Percentiles rank a stretch among this genome's conserved stretches.
These are phyloP conservation scores for Chrysemys picta DNA, from an alignment of 2,113 vertebrate species.

Conservation along the genomic window DNA sequence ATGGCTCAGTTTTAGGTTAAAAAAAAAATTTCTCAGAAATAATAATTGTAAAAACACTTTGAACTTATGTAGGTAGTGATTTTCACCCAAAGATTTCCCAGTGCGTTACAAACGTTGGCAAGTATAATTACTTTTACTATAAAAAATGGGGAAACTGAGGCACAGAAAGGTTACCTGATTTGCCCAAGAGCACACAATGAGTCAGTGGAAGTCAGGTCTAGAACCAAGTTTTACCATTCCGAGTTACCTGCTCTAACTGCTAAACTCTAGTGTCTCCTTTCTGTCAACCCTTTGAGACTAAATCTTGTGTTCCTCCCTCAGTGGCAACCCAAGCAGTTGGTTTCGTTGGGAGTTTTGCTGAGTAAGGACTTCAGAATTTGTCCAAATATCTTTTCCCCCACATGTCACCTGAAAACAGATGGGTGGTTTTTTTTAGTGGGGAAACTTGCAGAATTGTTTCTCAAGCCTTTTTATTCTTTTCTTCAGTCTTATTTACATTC, in stretches of 20 bases:
- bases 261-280: neutral
- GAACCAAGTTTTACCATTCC: neutral
- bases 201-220: neutral
- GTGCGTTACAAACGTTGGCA: neutral
- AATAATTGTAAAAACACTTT: neutral
- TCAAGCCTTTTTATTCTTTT: neutral
- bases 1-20: neutral
- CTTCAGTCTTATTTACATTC: neutral
- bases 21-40: neutral
- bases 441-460: neutral
- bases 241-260: neutral
- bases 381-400: neutral
- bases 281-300: neutral
- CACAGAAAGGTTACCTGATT: rapidly evolving
- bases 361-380: rapidly evolving
- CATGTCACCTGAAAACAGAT: rapidly evolving
- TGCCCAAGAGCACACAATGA: neutral
- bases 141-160: neutral
- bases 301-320: neutral
- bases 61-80: neutral
- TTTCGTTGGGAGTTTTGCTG: neutral
- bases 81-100: neutral
- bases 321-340: neutral
- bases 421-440: rapidly evolving
- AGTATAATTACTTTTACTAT: neutral